Conservation (phyloP, 2,797 vertebrate species). For the Aplochiton taeniatus region DNA sequence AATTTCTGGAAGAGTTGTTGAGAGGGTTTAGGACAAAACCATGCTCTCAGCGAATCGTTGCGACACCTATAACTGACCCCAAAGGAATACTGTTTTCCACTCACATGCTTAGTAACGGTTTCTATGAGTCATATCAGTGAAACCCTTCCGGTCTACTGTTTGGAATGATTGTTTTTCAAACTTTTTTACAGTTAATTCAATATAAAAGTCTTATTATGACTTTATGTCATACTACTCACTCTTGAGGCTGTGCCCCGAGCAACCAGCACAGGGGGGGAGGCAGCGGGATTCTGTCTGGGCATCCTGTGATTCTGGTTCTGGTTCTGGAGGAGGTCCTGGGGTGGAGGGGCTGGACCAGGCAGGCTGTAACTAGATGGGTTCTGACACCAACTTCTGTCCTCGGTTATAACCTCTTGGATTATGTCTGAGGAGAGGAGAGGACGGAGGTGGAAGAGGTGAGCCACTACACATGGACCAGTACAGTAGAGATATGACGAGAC, state of each 20-base stretch:
- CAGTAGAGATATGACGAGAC: too few species aligned
- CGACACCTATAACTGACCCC: too few species aligned
- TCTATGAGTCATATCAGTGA: too few species aligned
- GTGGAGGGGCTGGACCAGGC: slow-evolving; percentile 59
- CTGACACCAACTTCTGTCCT: slow-evolving; percentile 22
- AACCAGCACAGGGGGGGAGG: slow-evolving; percentile 52
- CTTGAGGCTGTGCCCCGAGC: slow-evolving; percentile 60
- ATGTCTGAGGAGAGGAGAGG: slow-evolving; percentile 54
- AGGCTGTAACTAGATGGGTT: slow-evolving; percentile 1
- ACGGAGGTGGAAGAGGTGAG: background rate
- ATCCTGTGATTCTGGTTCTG: slow-evolving; percentile 20
- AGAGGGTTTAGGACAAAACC: too few species aligned
- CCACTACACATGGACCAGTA: too few species aligned
- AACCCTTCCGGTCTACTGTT: too few species aligned
- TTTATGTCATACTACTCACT: slow-evolving; percentile 37
- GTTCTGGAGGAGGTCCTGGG: slow-evolving; percentile 26
- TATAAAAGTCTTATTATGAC: background rate
- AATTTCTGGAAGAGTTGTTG: too few species aligned
- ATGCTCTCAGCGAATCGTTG: too few species aligned
- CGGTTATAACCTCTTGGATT: slow-evolving; percentile 64
- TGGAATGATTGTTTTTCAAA: too few species aligned
- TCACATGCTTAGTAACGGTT: too few species aligned
- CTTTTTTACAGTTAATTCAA: too few species aligned
- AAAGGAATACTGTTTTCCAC: too few species aligned
- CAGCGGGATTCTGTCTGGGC: slow-evolving; percentile 17